Evolutionary conservation across 2,888 invertebrate species (phyloP).

Genomic region (Ennomos quercinarius): DNA sequence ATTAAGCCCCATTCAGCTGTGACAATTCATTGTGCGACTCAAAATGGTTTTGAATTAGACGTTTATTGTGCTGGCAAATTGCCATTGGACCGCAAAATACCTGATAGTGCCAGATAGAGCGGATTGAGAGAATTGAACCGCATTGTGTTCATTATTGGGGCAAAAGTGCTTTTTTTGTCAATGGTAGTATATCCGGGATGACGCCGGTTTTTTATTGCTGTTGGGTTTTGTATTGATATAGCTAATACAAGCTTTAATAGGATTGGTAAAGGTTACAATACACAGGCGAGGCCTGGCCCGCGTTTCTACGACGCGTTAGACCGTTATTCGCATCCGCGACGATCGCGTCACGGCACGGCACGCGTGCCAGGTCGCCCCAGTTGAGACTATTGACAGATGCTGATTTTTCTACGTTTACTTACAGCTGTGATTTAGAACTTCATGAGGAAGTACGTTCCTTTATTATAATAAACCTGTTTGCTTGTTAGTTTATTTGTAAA

Average conservation of each 20-base stretch:
- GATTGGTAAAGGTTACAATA: too few relatives aligned
- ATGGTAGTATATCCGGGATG: constrained; percentile 20
- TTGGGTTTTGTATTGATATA: not conserved
- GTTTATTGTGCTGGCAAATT: constrained; percentile 52
- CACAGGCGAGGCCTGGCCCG: too few relatives aligned
- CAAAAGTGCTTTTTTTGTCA: constrained; percentile 1
- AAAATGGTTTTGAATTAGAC: constrained; percentile 49
- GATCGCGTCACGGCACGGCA: too few relatives aligned
- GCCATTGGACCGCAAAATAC: constrained; percentile 40
- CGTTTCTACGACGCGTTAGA: too few relatives aligned
- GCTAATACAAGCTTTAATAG: not conserved
- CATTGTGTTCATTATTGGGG: not conserved
- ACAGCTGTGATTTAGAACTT: too few relatives aligned
- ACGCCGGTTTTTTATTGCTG: not conserved
- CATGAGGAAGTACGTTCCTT: too few relatives aligned
- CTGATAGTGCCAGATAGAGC: constrained; percentile 33
- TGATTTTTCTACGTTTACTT: too few relatives aligned
- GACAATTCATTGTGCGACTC: constrained; percentile 27
- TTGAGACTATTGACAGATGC: too few relatives aligned
- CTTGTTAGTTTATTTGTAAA: too few relatives aligned
- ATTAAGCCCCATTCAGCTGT: constrained; percentile 45
- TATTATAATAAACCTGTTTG: too few relatives aligned
- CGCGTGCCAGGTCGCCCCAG: too few relatives aligned
- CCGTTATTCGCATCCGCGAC: too few relatives aligned
- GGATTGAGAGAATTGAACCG: constrained; percentile 13